phyloP scores from a whole-genome alignment of 1,140 invertebrate species.

The Vollenhovia emeryi region DNA sequence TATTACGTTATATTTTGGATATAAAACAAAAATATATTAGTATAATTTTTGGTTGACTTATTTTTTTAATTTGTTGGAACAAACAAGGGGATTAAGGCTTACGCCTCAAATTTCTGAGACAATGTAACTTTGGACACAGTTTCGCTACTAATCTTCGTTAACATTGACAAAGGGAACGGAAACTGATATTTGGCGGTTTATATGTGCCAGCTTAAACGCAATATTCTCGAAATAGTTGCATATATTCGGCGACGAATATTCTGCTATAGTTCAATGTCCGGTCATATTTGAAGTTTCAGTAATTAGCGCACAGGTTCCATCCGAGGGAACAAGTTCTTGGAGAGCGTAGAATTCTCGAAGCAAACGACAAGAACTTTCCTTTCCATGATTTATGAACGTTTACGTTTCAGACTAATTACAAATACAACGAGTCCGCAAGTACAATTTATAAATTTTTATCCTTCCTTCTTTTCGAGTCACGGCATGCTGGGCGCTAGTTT shows the following conservation, averaged over 20 bases:
- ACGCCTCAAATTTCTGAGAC: not conserved
- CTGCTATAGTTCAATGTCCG: slow-evolving; percentile 25
- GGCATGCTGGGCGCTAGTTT: not conserved
- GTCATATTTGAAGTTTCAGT: slow-evolving; percentile 40
- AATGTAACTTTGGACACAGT: slow-evolving; percentile 12
- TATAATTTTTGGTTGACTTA: not conserved
- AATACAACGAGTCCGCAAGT: not conserved
- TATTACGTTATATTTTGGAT: not conserved
- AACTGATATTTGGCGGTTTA: slow-evolving; percentile 27
- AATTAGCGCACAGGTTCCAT: slow-evolving; percentile 15
- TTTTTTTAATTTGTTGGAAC: not conserved
- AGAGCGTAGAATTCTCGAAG: not conserved
- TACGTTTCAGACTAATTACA: not conserved
- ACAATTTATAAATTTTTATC: slow-evolving; percentile 19
- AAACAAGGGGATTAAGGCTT: not conserved
- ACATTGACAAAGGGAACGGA: not conserved
- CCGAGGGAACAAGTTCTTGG: not conserved
- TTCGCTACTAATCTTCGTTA: slow-evolving; percentile 39
- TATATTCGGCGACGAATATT: slow-evolving; percentile 34
- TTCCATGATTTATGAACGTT: slow-evolving; percentile 2
- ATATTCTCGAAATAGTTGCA: slow-evolving; percentile 44
- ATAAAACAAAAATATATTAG: not conserved
- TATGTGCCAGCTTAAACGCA: slow-evolving; percentile 1
- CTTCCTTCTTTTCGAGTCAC: not conserved
- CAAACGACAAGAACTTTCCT: slow-evolving; percentile 19